These are phyloP conservation scores for Eupithecia subumbrata DNA, from an alignment of 2,888 invertebrate species.

Conservation along the genomic window DNA sequence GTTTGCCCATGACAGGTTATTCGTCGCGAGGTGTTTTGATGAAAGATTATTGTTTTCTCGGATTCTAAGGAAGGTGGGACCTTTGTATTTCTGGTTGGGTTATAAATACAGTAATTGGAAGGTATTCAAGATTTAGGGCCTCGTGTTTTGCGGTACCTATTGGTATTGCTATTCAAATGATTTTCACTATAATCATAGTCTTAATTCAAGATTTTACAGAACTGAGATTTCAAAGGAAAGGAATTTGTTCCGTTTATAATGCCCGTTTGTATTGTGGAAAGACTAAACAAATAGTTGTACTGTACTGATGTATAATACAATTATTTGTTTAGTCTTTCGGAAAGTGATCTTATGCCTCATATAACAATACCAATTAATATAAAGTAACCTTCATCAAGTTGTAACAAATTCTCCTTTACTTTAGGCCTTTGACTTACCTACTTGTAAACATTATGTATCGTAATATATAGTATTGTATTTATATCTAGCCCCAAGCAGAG, in stretches of 20 bases:
- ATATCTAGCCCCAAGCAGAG: too few species aligned
- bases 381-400: neutral
- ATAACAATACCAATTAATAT: neutral
- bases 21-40: slow-evolving; percentile 26
- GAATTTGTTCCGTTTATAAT: neutral
- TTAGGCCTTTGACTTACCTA: too few species aligned
- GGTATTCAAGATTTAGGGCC: neutral
- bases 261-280: neutral
- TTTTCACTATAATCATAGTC: neutral
- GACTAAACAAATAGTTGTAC: neutral
- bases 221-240: neutral
- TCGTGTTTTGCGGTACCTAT: neutral
- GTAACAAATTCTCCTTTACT: too few species aligned
- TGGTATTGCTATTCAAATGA: neutral
- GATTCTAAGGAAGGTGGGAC: slow-evolving; percentile 6
- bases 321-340: too few species aligned
- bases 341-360: neutral
- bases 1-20: slow-evolving; percentile 29
- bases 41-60: slow-evolving; percentile 22
- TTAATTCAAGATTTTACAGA: neutral
- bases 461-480: too few species aligned
- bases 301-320: too few species aligned
- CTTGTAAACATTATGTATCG: too few species aligned
- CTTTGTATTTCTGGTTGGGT: neutral
- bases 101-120: slow-evolving; percentile 4